Evolutionary conservation across 2,888 invertebrate genomes (phyloP).

Genomic region (Eristalis intricaria): DNA sequence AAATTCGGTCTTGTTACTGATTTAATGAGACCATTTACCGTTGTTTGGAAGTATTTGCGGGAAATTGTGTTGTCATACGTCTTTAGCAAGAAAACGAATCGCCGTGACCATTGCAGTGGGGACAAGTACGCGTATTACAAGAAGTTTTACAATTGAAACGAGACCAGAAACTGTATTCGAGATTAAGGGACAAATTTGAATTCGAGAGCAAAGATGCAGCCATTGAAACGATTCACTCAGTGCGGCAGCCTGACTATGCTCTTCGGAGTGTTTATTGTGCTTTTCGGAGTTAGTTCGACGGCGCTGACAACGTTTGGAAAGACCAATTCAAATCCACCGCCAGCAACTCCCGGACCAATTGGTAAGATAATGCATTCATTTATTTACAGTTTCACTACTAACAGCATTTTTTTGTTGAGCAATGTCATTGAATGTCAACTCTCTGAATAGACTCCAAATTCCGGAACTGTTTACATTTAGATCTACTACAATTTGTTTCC

Average conservation of each 20-base stretch:
- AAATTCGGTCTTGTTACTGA: not conserved
- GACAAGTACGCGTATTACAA: slow-evolving; percentile 47
- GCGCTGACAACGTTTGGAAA: slow-evolving; percentile 88
- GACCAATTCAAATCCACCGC: slow-evolving; percentile 84
- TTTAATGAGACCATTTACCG: slow-evolving; percentile 63
- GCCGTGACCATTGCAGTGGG: slow-evolving; percentile 11
- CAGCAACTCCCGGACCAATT: slow-evolving; percentile 83
- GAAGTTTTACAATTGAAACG: slow-evolving; percentile 1
- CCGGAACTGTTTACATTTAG: too few species aligned
- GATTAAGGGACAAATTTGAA: not conserved
- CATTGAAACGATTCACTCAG: slow-evolving; percentile 81
- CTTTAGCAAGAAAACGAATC: slow-evolving; percentile 29
- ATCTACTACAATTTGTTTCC: too few species aligned
- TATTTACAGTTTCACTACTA: too few species aligned
- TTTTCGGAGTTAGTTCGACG: slow-evolving; percentile 82
- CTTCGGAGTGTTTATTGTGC: slow-evolving; percentile 80
- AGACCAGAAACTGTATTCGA: slow-evolving; percentile 1
- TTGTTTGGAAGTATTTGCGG: slow-evolving; percentile 68
- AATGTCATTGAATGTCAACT: too few species aligned
- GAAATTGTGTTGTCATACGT: slow-evolving; percentile 45
- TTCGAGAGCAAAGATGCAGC: slow-evolving; percentile 77
- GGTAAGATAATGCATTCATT: slow-evolving; percentile 81
- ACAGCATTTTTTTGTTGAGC: too few species aligned
- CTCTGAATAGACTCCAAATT: too few species aligned
- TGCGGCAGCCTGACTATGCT: slow-evolving; percentile 81